These are phyloP conservation scores for Microtus ochrogaster DNA, from an alignment of 2,113 vertebrate species.

Conservation along the genomic window DNA sequence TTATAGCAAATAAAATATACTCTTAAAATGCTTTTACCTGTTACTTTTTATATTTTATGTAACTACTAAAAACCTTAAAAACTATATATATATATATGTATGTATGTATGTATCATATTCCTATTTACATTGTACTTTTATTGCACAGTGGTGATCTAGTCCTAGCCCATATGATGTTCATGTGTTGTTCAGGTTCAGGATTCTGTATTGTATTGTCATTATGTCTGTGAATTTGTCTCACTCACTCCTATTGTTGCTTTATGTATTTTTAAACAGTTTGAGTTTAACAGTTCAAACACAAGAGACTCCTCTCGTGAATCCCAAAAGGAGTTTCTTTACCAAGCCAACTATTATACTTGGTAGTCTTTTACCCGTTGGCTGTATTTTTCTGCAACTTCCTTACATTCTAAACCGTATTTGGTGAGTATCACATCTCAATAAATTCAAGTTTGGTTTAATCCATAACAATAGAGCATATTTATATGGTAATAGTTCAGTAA, in stretches of 20 bases:
- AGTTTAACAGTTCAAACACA: constrained; percentile 91
- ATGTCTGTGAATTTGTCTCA: constrained; percentile 36
- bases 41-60: not conserved
- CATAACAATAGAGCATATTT: not conserved
- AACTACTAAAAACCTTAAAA: not conserved
- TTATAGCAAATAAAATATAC: not conserved
- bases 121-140: not conserved
- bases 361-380: constrained; percentile 94
- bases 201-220: constrained; percentile 13
- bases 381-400: constrained; percentile 96
- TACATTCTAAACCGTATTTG: constrained; percentile 97
- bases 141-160: not conserved
- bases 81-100: not conserved
- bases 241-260: constrained; percentile 49
- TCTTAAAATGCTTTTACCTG: not conserved
- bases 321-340: constrained; percentile 93
- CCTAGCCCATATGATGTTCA: not conserved
- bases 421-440: constrained; percentile 82
- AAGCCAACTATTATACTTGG: constrained; percentile 92
- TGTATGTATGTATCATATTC: too few species aligned
- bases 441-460: constrained; percentile 10
- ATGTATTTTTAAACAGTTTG: constrained; percentile 90
- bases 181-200: not conserved
- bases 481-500: not conserved
- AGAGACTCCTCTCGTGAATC: constrained; percentile 92